phyloP scores from a whole-genome alignment of 2,797 vertebrate genomes.

The Sebastes nivosus region DNA sequence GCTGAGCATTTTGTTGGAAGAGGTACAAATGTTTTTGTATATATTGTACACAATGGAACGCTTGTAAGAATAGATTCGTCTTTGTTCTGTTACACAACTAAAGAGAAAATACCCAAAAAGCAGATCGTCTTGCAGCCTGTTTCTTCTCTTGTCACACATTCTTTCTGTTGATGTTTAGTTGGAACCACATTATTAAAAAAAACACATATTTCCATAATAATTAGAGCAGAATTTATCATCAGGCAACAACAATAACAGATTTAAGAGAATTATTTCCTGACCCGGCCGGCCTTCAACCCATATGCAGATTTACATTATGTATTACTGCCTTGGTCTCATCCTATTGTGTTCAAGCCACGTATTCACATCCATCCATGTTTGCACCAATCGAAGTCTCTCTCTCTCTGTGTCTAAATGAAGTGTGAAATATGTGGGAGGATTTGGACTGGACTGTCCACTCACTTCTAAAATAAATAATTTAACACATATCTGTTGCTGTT shows the following conservation, averaged over 20 bases:
- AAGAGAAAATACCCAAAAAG: neutral
- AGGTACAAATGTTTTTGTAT: neutral
- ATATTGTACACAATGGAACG: neutral
- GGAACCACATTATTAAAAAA: neutral
- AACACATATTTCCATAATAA: neutral
- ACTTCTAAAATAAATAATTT: slow-evolving; percentile 50
- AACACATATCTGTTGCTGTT: slow-evolving; percentile 33
- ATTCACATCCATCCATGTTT: slow-evolving; percentile 34
- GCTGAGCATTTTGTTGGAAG: neutral
- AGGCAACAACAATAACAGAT: slow-evolving; percentile 7
- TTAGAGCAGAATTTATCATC: neutral
- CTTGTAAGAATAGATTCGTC: neutral
- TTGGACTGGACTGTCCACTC: slow-evolving; percentile 59
- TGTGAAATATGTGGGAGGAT: slow-evolving; percentile 74
- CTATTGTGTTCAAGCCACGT: slow-evolving; percentile 20
- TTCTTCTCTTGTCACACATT: neutral
- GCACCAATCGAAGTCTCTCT: slow-evolving; percentile 27
- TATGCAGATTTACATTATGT: slow-evolving; percentile 15
- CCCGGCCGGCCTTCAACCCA: slow-evolving; percentile 14
- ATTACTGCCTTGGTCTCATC: slow-evolving; percentile 12
- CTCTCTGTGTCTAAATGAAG: slow-evolving; percentile 47
- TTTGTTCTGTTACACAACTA: neutral
- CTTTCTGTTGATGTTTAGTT: neutral
- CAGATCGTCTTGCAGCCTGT: neutral
- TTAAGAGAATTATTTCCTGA: slow-evolving; percentile 7